Base-by-base conservation (phyloP, 2,888 invertebrate genomes). In the Lycocerus yunnanus region DNA sequence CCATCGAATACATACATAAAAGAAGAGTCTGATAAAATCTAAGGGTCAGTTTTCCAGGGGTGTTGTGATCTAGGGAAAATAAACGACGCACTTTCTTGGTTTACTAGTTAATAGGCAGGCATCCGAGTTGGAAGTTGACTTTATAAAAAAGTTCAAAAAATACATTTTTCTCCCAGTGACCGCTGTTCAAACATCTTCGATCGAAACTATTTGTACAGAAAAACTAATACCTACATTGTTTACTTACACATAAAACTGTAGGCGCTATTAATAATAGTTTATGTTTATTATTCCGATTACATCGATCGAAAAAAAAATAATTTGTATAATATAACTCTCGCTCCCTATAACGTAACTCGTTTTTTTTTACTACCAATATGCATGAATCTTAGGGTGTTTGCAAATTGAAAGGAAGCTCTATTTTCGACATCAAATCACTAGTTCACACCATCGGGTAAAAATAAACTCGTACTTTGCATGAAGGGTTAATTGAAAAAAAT, bases 1-100 rank as follows among this genome's bases (percentile, higher is more conserved):
- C 61, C 61, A 63, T 84, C 85, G 85, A 85, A 85, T 84, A 86
- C 85, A 85, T 86, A 86, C 85, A 86, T 84, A 84, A 84, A 85
- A 84, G 71, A 75, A 85, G 84, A 84, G 85, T 83, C 80, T 85
- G 86, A 86, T 86, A 86, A 86, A 86, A 87, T 87, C 86, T 86
- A 83, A 85, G 85, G 86, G 86, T 84, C 84, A 85, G 85, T 43
- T 43, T 43, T 43, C 84, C 85, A 84, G 84, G 84, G 84, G 82
- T 84, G 84, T 84, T 82, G 83, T 79, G 82, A 81, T 83, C 82
- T 83, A 84, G 82, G 83, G 84, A 83, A 85, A 85, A 86, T 86
- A 87, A 87, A 86, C 86, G 85, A 84, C 79, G 82, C 79, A 82
- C 82, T 71, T 24, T 69, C 82, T 75, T 84, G 82, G 84, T 84